Evolutionary conservation across 37 sponge, comb jelly and placozoan species (phyloP).

Genomic region (Halichondria panicea): DNA sequence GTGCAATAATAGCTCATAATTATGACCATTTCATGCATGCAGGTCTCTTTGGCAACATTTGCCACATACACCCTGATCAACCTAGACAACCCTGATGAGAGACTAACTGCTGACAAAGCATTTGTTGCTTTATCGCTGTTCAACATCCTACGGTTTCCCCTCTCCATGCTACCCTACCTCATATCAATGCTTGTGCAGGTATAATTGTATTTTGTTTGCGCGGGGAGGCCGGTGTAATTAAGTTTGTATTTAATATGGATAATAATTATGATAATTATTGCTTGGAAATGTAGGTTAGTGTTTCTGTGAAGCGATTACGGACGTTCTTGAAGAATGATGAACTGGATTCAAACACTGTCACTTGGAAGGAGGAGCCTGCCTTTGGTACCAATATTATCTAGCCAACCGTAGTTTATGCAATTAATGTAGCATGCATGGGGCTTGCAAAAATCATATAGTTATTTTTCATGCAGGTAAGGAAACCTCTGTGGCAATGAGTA

Average conservation of each 20-base stretch:
- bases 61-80: conserved; percentile 72
- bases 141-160: conserved; percentile 94
- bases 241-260: not conserved
- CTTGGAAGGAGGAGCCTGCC: conserved; percentile 34
- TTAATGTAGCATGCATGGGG: not conserved
- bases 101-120: conserved; percentile 80
- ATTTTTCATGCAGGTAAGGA: conserved; percentile 16
- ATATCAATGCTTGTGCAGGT: conserved; percentile 80
- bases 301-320: conserved; percentile 79
- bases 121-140: conserved; percentile 97
- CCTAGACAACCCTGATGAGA: conserved; percentile 22
- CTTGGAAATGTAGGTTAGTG: conserved; percentile 63
- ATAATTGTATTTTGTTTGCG: not conserved
- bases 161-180: conserved; percentile 89
- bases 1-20: too few species aligned
- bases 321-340: conserved; percentile 79
- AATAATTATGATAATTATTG: not conserved
- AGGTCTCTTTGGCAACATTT: conserved; percentile 95
- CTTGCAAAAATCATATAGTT: not conserved
- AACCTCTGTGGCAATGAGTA: conserved; percentile 37
- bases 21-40: too few species aligned
- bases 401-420: not conserved
- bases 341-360: conserved; percentile 77
- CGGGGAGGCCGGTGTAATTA: not conserved
- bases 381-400: conserved; percentile 5